Evolutionary conservation across 1,140 invertebrate species (phyloP).

Genomic region (Geopemphigus sp.): DNA sequence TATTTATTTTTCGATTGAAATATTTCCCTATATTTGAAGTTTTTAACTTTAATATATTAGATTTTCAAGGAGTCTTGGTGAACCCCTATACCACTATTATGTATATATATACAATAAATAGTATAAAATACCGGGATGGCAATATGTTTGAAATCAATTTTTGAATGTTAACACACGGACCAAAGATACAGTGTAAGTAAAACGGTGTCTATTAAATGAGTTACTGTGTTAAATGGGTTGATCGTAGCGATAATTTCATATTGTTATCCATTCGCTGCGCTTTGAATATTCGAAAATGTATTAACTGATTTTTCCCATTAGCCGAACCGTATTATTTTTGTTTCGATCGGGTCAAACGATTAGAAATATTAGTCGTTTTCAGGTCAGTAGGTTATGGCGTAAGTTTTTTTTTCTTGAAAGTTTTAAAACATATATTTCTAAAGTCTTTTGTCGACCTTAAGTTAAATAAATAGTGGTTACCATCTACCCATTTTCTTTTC

Average conservation of each 20-base stretch:
- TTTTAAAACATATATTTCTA: not conserved
- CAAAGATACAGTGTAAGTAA: not conserved
- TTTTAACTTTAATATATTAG: too few relatives aligned
- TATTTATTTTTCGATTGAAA: too few relatives aligned
- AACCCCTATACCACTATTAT: too few relatives aligned
- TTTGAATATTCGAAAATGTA: conserved; percentile 13
- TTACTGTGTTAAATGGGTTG: not conserved
- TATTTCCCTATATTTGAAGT: too few relatives aligned
- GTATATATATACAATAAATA: too few relatives aligned
- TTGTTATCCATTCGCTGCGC: conserved; percentile 21
- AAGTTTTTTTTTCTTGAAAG: not conserved
- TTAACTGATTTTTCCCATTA: not conserved
- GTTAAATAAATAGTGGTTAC: conserved; percentile 33
- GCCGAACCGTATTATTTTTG: not conserved
- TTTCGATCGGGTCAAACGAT: conserved; percentile 2
- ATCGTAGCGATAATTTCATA: not conserved
- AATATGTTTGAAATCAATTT: too few relatives aligned
- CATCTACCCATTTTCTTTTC: not conserved
- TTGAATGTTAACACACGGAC: too few relatives aligned
- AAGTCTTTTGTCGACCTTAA: not conserved
- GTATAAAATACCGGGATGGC: too few relatives aligned
- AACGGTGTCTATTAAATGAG: not conserved
- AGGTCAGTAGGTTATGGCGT: conserved; percentile 12
- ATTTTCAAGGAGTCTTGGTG: too few relatives aligned
- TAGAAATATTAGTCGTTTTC: conserved; percentile 3